Evolutionary conservation across 1,140 invertebrate genomes (phyloP), one percentile per base, ranked within the genome.

Genomic region (Paraescarpia echinospica): DNA sequence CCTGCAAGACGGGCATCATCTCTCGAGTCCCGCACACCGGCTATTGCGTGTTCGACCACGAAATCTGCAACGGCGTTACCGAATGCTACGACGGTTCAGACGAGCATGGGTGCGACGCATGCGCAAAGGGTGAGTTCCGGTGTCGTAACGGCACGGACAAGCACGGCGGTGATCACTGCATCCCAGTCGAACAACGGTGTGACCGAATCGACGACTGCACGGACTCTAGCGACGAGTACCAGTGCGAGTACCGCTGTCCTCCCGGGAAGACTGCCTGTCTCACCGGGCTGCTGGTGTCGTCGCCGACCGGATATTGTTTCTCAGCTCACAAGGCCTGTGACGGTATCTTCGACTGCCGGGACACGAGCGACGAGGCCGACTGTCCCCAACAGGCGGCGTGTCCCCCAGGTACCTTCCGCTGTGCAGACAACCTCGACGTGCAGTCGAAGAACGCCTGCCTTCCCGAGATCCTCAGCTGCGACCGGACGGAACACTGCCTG

Each of bases 41-140:
- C 92, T 92, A 88, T 59, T 92, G 92, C 88, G 33, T 92, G 8
- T 34, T 18, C 34, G 34, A 77, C 33, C 22, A 92, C 51, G 92
- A 92, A 33, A 4, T 22, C 1, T 92, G 92, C 92, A 89, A 92
- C 88, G 51, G 51, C 12, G 2, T 35, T 18, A 34, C 33, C 1
- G 92, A 92, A 34, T 92, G 92, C 92, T 12, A n/a, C 51, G 92
- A 92, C 88, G 92, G 92, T 22, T 88, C 59, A 14, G 92, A 92
- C 88, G 92, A 91, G 41, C 27, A 35, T 14, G 91, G 48, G 14
- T 91, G 91, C n/a, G 34, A 35, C 91, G 33, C 34, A 22, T 41
- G 34, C 34, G 91, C 91, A 12, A 35, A 22, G 34, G 92, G 59
- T 33, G 48, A 92, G 4, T 92, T 92, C 92, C 33, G 18, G 59